A percentile compares a stretch with the other conserved stretches of the same genome.
Evolutionary conservation across 2,797 vertebrate species (phyloP).

Genomic region (Remorina albescens): DNA sequence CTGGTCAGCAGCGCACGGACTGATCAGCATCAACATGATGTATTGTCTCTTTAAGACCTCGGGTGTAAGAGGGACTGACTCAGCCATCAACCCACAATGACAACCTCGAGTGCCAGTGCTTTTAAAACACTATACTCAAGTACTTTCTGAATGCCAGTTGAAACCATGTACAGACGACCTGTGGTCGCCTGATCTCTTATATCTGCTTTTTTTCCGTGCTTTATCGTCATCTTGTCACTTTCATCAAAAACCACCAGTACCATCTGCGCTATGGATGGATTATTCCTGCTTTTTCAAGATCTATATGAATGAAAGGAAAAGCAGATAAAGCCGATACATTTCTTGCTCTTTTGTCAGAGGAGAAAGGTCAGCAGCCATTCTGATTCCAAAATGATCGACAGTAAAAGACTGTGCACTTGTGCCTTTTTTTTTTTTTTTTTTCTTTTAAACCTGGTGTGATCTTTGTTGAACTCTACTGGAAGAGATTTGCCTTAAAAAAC

Average conservation of each 20-base stretch:
- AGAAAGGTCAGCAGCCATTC: constrained; percentile 71
- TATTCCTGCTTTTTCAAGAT: constrained; percentile 65
- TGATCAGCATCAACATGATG: constrained; percentile 37
- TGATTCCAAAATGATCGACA: constrained; percentile 78
- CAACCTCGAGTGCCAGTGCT: constrained; percentile 67
- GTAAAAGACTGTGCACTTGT: constrained; percentile 89
- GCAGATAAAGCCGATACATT: constrained; percentile 47
- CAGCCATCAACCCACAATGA: constrained; percentile 31
- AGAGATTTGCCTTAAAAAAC: constrained; percentile 95
- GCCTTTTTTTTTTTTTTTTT: constrained; percentile 86
- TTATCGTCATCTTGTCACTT: constrained; percentile 51
- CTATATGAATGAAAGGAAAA: constrained; percentile 41
- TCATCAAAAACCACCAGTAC: constrained; percentile 63
- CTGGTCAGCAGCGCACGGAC: constrained; percentile 49
- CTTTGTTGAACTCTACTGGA: constrained; percentile 84
- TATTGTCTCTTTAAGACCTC: constrained; percentile 46
- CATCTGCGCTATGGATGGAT: constrained; percentile 68
- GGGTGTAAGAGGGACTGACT: constrained; percentile 38
- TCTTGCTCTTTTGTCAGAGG: constrained; percentile 38
- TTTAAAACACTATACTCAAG: constrained; percentile 65
- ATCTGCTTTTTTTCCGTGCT: constrained; percentile 50
- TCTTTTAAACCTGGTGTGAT: constrained; percentile 84
- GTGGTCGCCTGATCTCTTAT: constrained; percentile 37
- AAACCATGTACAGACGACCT: constrained; percentile 28
- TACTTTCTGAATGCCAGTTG: constrained; percentile 52